phyloP scores from a whole-genome alignment of 2,888 invertebrate genomes.

The Ectobius pallidus region DNA sequence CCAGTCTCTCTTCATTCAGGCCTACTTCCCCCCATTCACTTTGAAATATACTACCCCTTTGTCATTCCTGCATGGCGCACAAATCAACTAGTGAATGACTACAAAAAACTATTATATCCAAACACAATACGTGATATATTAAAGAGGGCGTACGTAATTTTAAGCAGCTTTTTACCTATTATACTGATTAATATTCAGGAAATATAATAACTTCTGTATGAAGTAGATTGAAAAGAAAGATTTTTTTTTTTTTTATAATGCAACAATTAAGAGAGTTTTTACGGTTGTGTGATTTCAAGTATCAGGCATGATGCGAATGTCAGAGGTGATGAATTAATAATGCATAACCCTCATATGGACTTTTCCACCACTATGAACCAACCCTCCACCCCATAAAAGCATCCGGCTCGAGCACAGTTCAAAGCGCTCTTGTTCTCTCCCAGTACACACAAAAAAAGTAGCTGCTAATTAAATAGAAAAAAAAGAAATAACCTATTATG shows the following conservation, averaged over 20 bases:
- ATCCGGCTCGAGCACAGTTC: no score
- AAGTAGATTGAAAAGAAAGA: neutral
- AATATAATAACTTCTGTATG: neutral
- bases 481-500: no score
- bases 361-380: no score
- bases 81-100: neutral
- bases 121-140: neutral
- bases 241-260: neutral
- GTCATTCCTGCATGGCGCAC: neutral
- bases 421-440: no score
- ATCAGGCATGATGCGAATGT: neutral
- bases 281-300: neutral
- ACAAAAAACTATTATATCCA: conserved; percentile 13
- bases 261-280: neutral
- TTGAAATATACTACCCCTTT: neutral
- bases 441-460: no score
- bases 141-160: neutral
- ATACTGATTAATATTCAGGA: neutral
- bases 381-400: no score
- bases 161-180: neutral
- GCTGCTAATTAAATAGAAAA: no score
- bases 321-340: neutral
- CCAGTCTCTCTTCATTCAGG: neutral
- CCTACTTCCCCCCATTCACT: neutral
- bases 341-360: no score